Evolutionary conservation across 2,888 invertebrate genomes (phyloP).

Genomic region (Ditula angustiorana): DNA sequence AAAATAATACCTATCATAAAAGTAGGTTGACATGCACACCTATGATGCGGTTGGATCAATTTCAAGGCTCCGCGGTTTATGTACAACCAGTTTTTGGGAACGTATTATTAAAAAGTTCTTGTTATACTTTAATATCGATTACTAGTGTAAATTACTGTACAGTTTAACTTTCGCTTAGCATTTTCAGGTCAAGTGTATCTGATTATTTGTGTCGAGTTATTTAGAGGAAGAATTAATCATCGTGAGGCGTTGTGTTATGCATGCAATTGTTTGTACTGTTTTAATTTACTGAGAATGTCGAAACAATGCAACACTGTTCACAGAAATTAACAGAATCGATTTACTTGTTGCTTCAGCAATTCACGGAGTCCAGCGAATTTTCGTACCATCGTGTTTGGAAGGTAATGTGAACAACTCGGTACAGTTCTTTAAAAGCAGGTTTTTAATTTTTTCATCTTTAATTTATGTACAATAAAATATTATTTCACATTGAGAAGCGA

Average conservation of each 20-base stretch:
- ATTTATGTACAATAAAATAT: slow-evolving; percentile 38
- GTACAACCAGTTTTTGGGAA: slow-evolving; percentile 59
- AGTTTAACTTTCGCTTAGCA: slow-evolving; percentile 29
- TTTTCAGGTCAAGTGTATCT: slow-evolving; percentile 21
- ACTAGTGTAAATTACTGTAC: slow-evolving; percentile 10
- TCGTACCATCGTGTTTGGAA: slow-evolving; percentile 7
- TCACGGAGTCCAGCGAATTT: slow-evolving; percentile 56
- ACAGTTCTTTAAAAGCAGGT: background rate
- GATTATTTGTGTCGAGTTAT: slow-evolving; percentile 12
- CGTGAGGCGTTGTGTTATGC: slow-evolving; percentile 4
- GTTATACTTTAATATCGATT: slow-evolving; percentile 25
- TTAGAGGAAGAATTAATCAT: slow-evolving; percentile 10
- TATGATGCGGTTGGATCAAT: slow-evolving; percentile 77
- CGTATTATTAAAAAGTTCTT: slow-evolving; percentile 47
- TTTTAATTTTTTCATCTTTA: slow-evolving; percentile 19
- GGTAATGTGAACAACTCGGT: background rate
- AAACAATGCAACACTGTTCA: slow-evolving; percentile 60
- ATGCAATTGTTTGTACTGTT: slow-evolving; percentile 23
- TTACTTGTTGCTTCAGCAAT: slow-evolving; percentile 64
- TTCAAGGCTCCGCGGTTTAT: slow-evolving; percentile 76
- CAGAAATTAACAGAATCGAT: slow-evolving; percentile 70
- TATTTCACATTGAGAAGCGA: slow-evolving; percentile 46
- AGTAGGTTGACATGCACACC: slow-evolving; percentile 69
- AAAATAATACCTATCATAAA: slow-evolving; percentile 58
- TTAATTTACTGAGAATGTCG: slow-evolving; percentile 38